Evolutionary conservation across 2,797 vertebrate genomes (phyloP).

Genomic region (Rhinophrynus dorsalis): DNA sequence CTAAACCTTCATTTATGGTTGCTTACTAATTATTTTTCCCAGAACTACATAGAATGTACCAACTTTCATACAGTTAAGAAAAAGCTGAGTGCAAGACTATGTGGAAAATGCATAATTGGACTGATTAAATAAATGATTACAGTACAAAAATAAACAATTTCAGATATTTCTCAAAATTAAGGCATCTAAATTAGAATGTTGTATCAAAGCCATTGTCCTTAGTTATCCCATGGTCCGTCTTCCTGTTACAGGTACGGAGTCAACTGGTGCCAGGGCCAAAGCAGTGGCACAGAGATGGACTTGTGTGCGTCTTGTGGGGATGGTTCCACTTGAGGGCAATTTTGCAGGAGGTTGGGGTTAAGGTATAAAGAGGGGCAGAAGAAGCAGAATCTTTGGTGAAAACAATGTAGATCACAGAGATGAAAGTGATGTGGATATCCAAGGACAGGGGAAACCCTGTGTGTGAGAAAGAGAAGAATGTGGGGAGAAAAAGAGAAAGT

Average conservation of each 20-base stretch:
- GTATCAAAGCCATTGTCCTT: not conserved
- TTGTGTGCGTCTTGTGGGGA: not conserved
- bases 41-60: too few species aligned
- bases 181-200: too few species aligned
- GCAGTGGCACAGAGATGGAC: conserved; percentile 28
- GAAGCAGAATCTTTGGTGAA: conserved; percentile 40
- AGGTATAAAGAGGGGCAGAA: conserved; percentile 40
- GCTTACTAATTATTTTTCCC: too few species aligned
- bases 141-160: too few species aligned
- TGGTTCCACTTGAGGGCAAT: not conserved
- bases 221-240: not conserved
- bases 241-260: not conserved
- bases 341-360: not conserved
- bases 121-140: too few species aligned
- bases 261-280: not conserved
- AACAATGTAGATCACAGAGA: conserved; percentile 50
- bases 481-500: too few species aligned
- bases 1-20: too few species aligned
- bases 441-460: conserved; percentile 51
- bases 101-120: too few species aligned
- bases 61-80: too few species aligned
- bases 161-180: too few species aligned
- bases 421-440: conserved; percentile 43
- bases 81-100: too few species aligned
- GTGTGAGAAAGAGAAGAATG: too few species aligned